A percentile compares a stretch with the other conserved stretches of the same genome.
These are phyloP conservation scores for Leptinotarsa defecta DNA, from an alignment of 1,140 invertebrate species.

Conservation along the genomic window DNA sequence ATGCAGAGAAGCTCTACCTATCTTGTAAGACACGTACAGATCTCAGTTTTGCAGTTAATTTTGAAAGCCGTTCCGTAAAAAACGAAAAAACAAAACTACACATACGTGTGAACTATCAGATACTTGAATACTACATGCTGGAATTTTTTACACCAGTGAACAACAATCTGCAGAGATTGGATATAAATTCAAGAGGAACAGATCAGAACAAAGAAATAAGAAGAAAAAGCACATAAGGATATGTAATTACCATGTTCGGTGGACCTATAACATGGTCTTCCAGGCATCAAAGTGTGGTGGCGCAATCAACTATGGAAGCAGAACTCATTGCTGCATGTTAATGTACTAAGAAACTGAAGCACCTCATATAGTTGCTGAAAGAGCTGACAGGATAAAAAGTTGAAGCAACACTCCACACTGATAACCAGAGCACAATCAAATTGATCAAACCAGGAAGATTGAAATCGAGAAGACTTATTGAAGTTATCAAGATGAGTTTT, in stretches of 20 bases:
- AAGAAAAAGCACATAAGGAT: no score
- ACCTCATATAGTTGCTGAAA: neutral
- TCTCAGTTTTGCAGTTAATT: neutral
- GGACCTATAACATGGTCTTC: no score
- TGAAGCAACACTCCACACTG: neutral
- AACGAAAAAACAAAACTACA: no score
- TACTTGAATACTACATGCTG: neutral
- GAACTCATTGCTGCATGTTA: neutral
- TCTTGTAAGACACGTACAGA: neutral
- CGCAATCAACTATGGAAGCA: neutral
- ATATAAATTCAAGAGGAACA: no score
- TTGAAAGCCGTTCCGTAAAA: no score
- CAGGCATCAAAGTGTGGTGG: no score
- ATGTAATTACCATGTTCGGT: no score
- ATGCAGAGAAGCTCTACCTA: neutral
- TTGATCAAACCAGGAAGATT: neutral
- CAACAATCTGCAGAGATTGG: neutral
- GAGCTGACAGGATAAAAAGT: neutral
- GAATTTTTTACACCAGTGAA: neutral
- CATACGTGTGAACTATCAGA: no score
- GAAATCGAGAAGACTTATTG: neutral
- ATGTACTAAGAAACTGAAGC: neutral
- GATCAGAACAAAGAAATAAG: no score
- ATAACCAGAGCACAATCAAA: neutral
- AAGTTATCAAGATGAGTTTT: no score